Base-by-base conservation (phyloP, 2,797 vertebrate genomes). In the Zenarchopterus dispar region DNA sequence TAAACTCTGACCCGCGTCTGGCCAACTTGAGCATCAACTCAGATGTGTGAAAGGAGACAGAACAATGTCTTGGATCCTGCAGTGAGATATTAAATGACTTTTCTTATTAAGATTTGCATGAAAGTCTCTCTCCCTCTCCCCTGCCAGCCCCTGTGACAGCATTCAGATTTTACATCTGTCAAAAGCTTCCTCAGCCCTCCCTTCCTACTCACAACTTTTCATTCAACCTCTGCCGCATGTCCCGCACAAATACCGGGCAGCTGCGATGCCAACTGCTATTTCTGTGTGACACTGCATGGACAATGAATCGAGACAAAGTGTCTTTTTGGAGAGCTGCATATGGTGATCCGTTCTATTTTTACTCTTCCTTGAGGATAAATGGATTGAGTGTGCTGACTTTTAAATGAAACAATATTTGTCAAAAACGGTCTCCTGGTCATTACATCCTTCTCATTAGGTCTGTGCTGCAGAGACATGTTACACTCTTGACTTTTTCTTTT, bases 1-100 rank as follows among this genome's bases (percentile, higher is more conserved):
- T 97, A 70, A 99, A 96, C 62, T 94, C 96, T 3, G 97, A 98
- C 86, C 96, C 97, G 9, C 93, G 96, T 58, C 83, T 99, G 79
- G 96, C 96, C 85, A 97, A 96, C 89, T 93, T 98, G 76, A 96
- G 96, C 88, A 95, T 97, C 82, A 99, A 97, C 80, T 98, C 96
- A 0, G 97, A 99, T 44, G 95, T 97, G 84, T 99, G 91, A 96
- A 89, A 1, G 10, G 56, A 68, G 0, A 51, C 5, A 21, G 58
- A 55, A 58, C 64, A 51, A 70, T 75, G 67, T 64, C 60, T 24
- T 17, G 67, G 62, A 69, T 50, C 48, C 59, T 15, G 11, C 75
- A 68, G 70, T 73, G 69, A 77, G 53, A 77, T 62, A 56, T 62
- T 31, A 60, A 63, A 64, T 63, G 68, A 85, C 73, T 75, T 70